Evolutionary conservation across 2,888 invertebrate species (phyloP).

Genomic region (Beris chalybata): DNA sequence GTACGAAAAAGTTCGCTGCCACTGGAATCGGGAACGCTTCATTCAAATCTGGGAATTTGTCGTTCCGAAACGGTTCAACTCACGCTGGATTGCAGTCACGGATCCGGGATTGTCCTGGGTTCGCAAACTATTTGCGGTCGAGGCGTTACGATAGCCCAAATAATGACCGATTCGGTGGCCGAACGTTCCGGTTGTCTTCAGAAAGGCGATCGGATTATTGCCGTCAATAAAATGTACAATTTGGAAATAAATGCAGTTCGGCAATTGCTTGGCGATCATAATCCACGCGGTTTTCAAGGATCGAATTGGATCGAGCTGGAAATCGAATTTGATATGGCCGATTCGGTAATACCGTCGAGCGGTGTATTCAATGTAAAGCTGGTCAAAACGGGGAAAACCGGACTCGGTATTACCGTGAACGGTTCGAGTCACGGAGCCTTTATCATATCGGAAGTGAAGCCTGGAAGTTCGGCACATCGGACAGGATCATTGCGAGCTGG

Average conservation of each 20-base stretch:
- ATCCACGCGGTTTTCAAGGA: slow-evolving; percentile 56
- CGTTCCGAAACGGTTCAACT: slow-evolving; percentile 56
- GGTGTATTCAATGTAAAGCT: slow-evolving; percentile 90
- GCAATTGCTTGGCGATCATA: slow-evolving; percentile 52
- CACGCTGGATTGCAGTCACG: slow-evolving; percentile 55
- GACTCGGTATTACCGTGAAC: slow-evolving; percentile 88
- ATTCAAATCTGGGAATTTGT: slow-evolving; percentile 51
- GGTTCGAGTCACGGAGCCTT: slow-evolving; percentile 64
- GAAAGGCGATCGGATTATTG: slow-evolving; percentile 80
- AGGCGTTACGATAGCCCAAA: slow-evolving; percentile 51
- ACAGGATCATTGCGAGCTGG: slow-evolving; percentile 85
- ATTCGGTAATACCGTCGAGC: slow-evolving; percentile 86
- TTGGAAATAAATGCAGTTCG: slow-evolving; percentile 63
- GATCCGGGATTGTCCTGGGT: slow-evolving; percentile 53
- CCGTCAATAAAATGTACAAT: slow-evolving; percentile 78
- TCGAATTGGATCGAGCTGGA: slow-evolving; percentile 74
- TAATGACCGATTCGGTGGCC: slow-evolving; percentile 53
- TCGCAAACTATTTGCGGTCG: slow-evolving; percentile 49
- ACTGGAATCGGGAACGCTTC: slow-evolving; percentile 45
- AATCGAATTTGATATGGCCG: slow-evolving; percentile 88
- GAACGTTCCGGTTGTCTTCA: slow-evolving; percentile 73
- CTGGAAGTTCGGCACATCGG: slow-evolving; percentile 88
- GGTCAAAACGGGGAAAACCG: slow-evolving; percentile 70
- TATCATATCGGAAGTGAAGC: slow-evolving; percentile 84
- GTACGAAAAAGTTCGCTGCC: slow-evolving; percentile 60